A percentile compares a stretch with the other conserved stretches of the same genome.
Conservation (phyloP, 2,888 invertebrate species). For the Megaustenia siamemsis region DNA sequence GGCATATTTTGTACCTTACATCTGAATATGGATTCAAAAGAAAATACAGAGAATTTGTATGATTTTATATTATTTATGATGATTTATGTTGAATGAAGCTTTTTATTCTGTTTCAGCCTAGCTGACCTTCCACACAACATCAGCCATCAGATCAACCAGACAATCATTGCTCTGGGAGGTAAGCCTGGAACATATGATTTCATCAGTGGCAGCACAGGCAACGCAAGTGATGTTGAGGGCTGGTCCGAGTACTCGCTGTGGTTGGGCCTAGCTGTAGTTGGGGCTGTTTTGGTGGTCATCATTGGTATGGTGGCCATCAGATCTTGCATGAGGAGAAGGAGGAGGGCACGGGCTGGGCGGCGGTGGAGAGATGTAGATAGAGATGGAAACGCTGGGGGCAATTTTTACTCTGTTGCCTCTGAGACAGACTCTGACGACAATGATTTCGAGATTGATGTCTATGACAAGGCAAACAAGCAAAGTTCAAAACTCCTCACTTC, state of each 20-base stretch:
- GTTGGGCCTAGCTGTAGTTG: conserved; percentile 51
- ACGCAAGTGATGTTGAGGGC: conserved; percentile 28
- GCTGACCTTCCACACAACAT: conserved; percentile 55
- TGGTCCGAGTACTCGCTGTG: conserved; percentile 55
- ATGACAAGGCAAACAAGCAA: conserved; percentile 52
- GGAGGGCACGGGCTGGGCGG: conserved; percentile 27
- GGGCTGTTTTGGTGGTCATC: conserved; percentile 41
- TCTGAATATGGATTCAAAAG: too few species aligned
- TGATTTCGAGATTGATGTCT: conserved; percentile 59
- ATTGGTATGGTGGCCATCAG: conserved; percentile 45
- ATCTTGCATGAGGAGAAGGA: conserved; percentile 44
- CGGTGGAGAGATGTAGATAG: conserved; percentile 56
- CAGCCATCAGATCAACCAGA: conserved; percentile 56
- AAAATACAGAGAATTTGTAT: too few species aligned
- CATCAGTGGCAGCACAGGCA: conserved; percentile 42
- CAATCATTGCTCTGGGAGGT: conserved; percentile 54
- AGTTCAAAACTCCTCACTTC: conserved; percentile 51
- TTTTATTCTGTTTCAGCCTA: conserved; percentile 38
- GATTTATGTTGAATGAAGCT: not conserved
- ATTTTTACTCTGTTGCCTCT: conserved; percentile 56
- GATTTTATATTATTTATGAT: too few species aligned
- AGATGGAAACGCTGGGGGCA: conserved; percentile 42
- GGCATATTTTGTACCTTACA: too few species aligned
- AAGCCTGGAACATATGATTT: conserved; percentile 56
- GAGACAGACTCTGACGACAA: conserved; percentile 54